Evolutionary conservation across 1,140 invertebrate genomes (phyloP), one percentile per base, ranked within the genome.

Genomic region (Heliconius melpomene): DNA sequence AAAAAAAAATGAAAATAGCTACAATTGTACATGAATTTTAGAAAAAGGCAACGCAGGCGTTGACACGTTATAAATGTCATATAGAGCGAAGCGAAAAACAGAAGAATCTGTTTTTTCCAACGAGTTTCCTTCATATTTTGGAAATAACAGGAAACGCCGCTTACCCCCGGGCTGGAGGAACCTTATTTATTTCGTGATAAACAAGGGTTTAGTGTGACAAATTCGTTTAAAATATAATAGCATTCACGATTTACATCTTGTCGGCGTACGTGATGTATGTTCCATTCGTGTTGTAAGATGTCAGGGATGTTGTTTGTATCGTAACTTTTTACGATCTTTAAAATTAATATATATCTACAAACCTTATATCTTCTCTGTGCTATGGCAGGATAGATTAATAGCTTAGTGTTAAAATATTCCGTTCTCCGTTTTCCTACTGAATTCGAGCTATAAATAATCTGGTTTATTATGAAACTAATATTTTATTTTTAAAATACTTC

Each of bases 121-220:
- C n/a, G 20, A n/a, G 7, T 74, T 72, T 57, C 71, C 26, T 77
- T 74, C 72, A 50, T 75, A 32, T 73, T 80, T 57, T 70, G 54
- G 54, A 80, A 74, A 77, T 80, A 77, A 77, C 75, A 80, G 79
- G 72, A 80, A 77, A 80, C 79, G 70, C 76, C 74, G 20, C 54
- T 74, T 73, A 50, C 79, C 79, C 54, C 3, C 70, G 79, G 74
- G 75, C 70, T 73, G 75, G 60, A 52, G 75, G 52, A 80, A 77
- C 71, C 75, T 80, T 80, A 77, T 77, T 80, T 80, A 80, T 80
- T 72, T 76, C 38, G 74, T 72, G 66, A 46, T 76, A 71, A 80
- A 80, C 79, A 80, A 80, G 79, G 79, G 79, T 77, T 80, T 80
- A 80, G 75, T 74, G 66, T 76, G 79, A 77, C 74, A 77, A 80